phyloP scores from a whole-genome alignment of 2,113 vertebrate genomes.

The Eupsittula cactorum region DNA sequence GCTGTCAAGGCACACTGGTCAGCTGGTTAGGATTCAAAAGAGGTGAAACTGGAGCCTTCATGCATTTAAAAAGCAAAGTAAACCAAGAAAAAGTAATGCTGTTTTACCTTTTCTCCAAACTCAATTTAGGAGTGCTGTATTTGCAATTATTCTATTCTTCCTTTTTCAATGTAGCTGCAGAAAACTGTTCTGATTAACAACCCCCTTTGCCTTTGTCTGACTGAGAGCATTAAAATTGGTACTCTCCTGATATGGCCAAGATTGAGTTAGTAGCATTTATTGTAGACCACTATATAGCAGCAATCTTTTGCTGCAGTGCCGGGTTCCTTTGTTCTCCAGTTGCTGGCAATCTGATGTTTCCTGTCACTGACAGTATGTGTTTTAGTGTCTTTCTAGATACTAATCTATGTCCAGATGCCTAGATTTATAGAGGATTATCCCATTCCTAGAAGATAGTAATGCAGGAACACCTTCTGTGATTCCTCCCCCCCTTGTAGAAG shows the following conservation, averaged over 20 bases:
- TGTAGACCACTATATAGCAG: background rate
- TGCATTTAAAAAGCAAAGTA: background rate
- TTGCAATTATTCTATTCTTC: background rate
- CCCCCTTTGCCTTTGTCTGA: background rate
- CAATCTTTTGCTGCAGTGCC: background rate
- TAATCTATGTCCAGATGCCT: background rate
- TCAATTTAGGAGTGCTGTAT: background rate
- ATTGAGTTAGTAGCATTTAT: background rate
- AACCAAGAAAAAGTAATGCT: background rate
- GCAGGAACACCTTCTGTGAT: background rate
- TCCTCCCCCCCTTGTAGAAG: background rate
- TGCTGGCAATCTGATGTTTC: background rate
- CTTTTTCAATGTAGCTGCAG: background rate
- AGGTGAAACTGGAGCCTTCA: constrained; percentile 24
- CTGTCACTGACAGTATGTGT: background rate
- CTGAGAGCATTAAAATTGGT: background rate
- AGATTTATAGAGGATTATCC: background rate
- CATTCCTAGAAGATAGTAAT: background rate
- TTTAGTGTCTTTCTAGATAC: background rate
- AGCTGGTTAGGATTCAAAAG: constrained; percentile 36
- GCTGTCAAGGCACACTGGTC: constrained; percentile 70
- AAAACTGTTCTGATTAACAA: background rate
- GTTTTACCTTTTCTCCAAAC: background rate
- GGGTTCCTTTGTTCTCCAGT: background rate
- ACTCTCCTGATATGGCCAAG: background rate